Evolutionary conservation across 2,888 invertebrate genomes (phyloP), one percentile per base, ranked within the genome.

Genomic region (Caenorhabditis japonica): DNA sequence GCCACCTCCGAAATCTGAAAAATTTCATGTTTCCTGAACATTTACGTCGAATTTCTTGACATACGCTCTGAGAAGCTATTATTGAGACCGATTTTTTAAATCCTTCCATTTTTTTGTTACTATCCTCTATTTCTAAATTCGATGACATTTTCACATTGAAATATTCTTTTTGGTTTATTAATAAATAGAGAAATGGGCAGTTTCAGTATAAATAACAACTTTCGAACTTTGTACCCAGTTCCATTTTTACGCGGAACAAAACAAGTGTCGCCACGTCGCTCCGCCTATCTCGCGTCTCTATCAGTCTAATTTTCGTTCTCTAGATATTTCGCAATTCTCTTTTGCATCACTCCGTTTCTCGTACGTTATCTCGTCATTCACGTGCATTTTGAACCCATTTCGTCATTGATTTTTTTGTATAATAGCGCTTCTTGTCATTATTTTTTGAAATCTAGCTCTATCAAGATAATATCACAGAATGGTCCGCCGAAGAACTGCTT

Each of bases 401-500:
- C 56, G 36, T 61, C 61, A 52, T 17, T 38, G 5, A 1, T n/a
- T 23, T 5, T 21, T 17, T 38, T 19, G 1, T 56, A 47, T 46
- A 53, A 46, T 46, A 38, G 52, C 61, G 17, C 0, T 30, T 1
- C 3, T 34, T 13, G 12, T 27, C 36, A 10, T 10, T 19, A 1
- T 0, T 34, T 34, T 49, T 49, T 5, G 19, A 27, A 19, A 38
- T 52, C 10, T n/a, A 2, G 7, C 19, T 13, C 15, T 49, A 33
- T 7, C 3, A 33, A 19, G 12, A 15, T 12, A 34, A 17, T 51
- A 38, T 49, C 23, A 44, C 52, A 53, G 47, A 77, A 85, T 85
- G 85, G 85, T 83, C 46, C 83, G 85, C 61, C 77, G 83, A 49
- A 77, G 85, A 70, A 68, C 79, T 41, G 80, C 85, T 53, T 79